Percentiles rank a stretch among this genome's conserved stretches.
Conservation (phyloP, 2,888 invertebrate species). For the Alviniconcha strummeri region DNA sequence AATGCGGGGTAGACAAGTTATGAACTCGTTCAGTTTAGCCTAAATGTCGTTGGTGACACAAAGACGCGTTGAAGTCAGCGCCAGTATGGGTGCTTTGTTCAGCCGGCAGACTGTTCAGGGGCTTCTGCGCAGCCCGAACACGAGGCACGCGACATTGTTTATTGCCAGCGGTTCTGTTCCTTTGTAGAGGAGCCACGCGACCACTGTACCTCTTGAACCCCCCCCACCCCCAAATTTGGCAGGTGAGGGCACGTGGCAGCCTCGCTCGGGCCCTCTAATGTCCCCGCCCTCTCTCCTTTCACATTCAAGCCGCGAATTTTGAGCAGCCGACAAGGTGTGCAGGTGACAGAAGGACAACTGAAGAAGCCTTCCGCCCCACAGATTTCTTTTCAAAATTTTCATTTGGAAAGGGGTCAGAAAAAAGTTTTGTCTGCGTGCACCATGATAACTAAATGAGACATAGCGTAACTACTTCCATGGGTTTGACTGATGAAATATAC, state of each 20-base stretch:
- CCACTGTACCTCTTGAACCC: slow-evolving; percentile 8
- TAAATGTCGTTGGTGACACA: too few species aligned
- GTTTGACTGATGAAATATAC: not conserved
- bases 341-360: not conserved
- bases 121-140: not conserved
- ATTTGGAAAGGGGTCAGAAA: not conserved
- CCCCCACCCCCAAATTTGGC: slow-evolving; percentile 30
- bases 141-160: slow-evolving; percentile 19
- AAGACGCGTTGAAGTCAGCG: too few species aligned
- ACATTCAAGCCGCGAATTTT: slow-evolving; percentile 24
- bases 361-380: too few species aligned
- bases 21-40: too few species aligned
- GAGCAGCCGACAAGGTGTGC: not conserved
- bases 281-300: not conserved
- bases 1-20: too few species aligned
- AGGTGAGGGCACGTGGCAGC: slow-evolving; percentile 39
- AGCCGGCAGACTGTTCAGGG: too few species aligned
- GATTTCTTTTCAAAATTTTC: not conserved
- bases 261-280: slow-evolving; percentile 4
- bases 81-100: too few species aligned
- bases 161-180: not conserved
- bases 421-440: too few species aligned
- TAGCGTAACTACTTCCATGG: not conserved
- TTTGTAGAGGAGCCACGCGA: slow-evolving; percentile 24
- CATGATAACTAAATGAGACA: not conserved